These are phyloP conservation scores for Trypoxylon attenuatum DNA, from an alignment of 2,888 invertebrate genomes.

Conservation along the genomic window DNA sequence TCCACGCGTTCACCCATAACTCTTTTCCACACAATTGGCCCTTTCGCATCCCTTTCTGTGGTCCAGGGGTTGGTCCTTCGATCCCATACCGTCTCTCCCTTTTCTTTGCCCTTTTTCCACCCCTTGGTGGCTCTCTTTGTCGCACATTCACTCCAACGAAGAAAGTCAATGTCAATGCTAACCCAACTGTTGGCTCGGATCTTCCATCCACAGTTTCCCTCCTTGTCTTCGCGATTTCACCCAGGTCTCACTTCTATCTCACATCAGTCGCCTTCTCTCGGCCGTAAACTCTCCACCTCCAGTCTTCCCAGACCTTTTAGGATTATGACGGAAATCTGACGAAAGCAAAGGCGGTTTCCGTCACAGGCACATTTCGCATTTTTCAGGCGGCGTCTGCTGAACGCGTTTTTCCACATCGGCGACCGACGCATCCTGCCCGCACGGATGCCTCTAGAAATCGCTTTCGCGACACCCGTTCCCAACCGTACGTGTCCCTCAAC, in stretches of 20 bases:
- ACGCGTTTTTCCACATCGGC: constrained; percentile 44
- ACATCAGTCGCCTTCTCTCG: neutral
- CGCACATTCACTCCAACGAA: neutral
- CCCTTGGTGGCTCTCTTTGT: neutral
- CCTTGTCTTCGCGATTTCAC: neutral
- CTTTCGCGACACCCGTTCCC: constrained; percentile 7
- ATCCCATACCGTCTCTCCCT: no score
- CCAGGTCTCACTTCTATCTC: neutral
- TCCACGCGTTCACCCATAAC: constrained; percentile 6
- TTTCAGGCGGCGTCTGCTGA: constrained; percentile 30
- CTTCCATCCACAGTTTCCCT: neutral
- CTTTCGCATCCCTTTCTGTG: constrained; percentile 1
- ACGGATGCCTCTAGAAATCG: constrained; percentile 40
- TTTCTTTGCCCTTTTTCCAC: neutral
- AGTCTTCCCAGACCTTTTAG: constrained; percentile 10
- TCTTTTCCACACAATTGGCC: constrained; percentile 35
- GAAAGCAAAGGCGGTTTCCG: constrained; percentile 32
- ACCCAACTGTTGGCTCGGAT: neutral
- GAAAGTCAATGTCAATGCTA: constrained; percentile 53
- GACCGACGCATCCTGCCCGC: constrained; percentile 18
- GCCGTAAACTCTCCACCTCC: neutral
- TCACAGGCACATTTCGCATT: constrained; percentile 40
- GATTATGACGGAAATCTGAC: constrained; percentile 41
- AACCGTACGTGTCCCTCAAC: no score
- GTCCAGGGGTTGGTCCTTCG: neutral